Base-by-base conservation (phyloP, 2,888 invertebrate genomes). In the Athalia cordata region DNA sequence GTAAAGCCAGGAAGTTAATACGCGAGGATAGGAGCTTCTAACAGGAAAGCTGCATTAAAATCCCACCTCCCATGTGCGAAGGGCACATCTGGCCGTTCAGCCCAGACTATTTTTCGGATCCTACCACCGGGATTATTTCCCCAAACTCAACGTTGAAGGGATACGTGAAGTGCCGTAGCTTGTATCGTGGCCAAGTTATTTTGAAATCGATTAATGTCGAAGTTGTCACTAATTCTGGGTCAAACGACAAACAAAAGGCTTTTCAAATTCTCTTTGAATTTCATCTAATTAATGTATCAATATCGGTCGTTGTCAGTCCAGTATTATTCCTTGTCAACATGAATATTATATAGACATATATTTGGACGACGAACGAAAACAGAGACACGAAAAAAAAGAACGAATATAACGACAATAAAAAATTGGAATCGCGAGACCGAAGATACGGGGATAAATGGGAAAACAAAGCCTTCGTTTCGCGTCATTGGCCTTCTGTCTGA, bases 11-110 rank as follows among this genome's bases (percentile, higher is more conserved):
- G 68, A 55, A 68, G 68, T 68, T 68, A 52, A 68, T 68, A 68
- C 68, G 68, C 68, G 68, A 68, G 68, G 68, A 68, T 66, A 55
- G 68, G 29, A 68, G 68, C 52, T 52, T 55, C 52, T 68, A 68
- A 68, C 68, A 68, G 68, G 68, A 68, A 68, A 68, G 68, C 68
- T 68, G 68, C 52, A 68, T 68, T 68, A 68, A 68, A 68, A 68
- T 68, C 50, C 68, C 68, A 68, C 68, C 52, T 52, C 52, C 68
- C 55, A 68, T 68, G 68, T 68, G 68, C 29, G 68, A 50, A 52
- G 68, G 68, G 68, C 50, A n/a, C 68, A 68, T 50, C 68, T 68
- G 68, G 68, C 15, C 15, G n/a, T 11, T 52, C 68, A 11, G 15
- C 55, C 68, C 43, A 45, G 55, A 68, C 68, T 68, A 68, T 68